Conservation (phyloP, 64 coral and sea anemone genomes). For the Trachythela sp. region DNA sequence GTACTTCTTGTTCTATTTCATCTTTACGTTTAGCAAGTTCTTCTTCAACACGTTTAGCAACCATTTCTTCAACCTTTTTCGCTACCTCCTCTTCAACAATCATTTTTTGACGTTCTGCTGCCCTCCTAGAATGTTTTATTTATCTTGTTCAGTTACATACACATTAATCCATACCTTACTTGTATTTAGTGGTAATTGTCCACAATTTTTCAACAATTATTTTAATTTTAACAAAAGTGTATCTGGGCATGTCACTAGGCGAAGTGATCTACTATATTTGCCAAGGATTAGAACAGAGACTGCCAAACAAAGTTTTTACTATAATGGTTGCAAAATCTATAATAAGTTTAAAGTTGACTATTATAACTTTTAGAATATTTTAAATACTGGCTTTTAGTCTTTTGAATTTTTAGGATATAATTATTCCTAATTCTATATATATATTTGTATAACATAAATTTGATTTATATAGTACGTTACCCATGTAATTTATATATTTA, state of each 20-base stretch:
- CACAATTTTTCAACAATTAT: constrained; percentile 41
- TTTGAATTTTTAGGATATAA: too few species aligned
- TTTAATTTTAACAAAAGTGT: constrained; percentile 31
- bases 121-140: constrained; percentile 51
- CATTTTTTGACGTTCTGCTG: constrained; percentile 90
- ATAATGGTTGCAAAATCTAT: background rate
- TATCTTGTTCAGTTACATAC: background rate
- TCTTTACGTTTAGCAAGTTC: constrained; percentile 93
- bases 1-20: constrained; percentile 91
- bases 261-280: background rate
- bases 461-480: too few species aligned
- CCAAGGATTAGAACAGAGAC: background rate
- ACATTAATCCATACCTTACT: background rate
- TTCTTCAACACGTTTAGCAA: constrained; percentile 85
- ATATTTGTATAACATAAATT: too few species aligned
- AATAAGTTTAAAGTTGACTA: too few species aligned
- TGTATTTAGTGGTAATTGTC: constrained; percentile 44
- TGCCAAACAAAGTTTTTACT: background rate
- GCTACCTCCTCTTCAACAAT: constrained; percentile 93
- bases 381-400: too few species aligned
- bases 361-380: too few species aligned
- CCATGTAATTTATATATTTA: too few species aligned
- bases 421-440: too few species aligned
- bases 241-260: background rate
- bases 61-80: constrained; percentile 92